phyloP scores from a whole-genome alignment of 2,888 invertebrate species.

The Crioceris asparagi region DNA sequence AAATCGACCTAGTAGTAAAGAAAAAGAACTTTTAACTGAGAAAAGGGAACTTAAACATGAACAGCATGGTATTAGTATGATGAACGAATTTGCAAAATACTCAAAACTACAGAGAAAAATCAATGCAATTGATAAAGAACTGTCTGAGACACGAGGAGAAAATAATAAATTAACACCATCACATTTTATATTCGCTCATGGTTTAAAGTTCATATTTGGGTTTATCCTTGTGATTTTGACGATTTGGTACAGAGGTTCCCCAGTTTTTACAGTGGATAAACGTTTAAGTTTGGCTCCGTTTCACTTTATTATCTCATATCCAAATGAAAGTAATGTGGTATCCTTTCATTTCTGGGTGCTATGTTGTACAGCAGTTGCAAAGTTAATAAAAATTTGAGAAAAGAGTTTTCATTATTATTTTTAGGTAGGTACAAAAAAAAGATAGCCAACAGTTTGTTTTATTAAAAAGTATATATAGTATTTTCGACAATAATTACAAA shows the following conservation, averaged over 20 bases:
- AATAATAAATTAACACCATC: conserved; percentile 22
- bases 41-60: conserved; percentile 39
- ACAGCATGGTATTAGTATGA: conserved; percentile 44
- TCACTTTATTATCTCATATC: conserved; percentile 40
- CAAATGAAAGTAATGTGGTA: conserved; percentile 40
- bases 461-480: too few relatives aligned
- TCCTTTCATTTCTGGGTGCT: conserved; percentile 45
- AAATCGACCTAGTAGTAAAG: conserved; percentile 38
- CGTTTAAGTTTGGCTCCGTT: conserved; percentile 40
- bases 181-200: conserved; percentile 32
- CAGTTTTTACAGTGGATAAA: conserved; percentile 39
- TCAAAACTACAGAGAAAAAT: conserved; percentile 49
- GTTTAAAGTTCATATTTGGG: conserved; percentile 32
- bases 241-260: conserved; percentile 37
- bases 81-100: conserved; percentile 49
- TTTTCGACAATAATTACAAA: too few relatives aligned
- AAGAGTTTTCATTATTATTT: too few relatives aligned
- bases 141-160: conserved; percentile 33
- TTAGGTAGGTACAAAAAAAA: too few relatives aligned
- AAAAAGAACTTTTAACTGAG: conserved; percentile 37
- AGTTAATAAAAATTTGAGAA: conserved; percentile 23
- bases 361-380: conserved; percentile 39
- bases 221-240: conserved; percentile 34
- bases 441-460: too few relatives aligned
- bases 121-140: conserved; percentile 41